phyloP scores from a whole-genome alignment of 2,113 vertebrate species.

The Egretta garzetta region DNA sequence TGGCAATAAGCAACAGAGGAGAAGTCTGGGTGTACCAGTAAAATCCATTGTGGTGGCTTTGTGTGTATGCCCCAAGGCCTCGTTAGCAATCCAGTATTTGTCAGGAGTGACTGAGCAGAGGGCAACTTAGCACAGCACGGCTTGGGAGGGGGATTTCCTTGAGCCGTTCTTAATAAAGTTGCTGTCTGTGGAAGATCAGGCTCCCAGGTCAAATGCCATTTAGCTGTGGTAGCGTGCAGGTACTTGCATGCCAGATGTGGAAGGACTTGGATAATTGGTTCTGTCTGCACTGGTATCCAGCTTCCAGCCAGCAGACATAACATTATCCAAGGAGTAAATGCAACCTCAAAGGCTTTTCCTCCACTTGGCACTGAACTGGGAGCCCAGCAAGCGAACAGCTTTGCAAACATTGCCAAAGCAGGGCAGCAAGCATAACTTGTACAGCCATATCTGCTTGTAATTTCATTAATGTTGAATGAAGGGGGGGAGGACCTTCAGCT shows the following conservation, averaged over 20 bases:
- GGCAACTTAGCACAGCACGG: not conserved
- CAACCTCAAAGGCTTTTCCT: slow-evolving; percentile 2
- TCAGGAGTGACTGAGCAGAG: not conserved
- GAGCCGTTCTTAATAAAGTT: slow-evolving; percentile 8
- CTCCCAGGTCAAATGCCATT: slow-evolving; percentile 22
- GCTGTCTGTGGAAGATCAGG: not conserved
- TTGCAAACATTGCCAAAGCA: not conserved
- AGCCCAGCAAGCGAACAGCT: not conserved
- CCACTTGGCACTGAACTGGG: not conserved
- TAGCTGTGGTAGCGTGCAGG: not conserved
- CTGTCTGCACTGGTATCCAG: not conserved
- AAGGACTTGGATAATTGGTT: slow-evolving; percentile 8
- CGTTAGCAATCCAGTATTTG: not conserved
- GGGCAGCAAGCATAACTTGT: not conserved
- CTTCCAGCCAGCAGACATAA: slow-evolving; percentile 29
- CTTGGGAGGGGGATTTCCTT: not conserved
- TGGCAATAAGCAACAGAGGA: not conserved
- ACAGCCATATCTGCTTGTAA: not conserved
- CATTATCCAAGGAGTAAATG: not conserved
- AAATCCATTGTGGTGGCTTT: not conserved
- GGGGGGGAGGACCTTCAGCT: not conserved
- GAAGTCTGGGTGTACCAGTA: not conserved
- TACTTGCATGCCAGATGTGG: not conserved
- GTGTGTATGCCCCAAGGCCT: not conserved
- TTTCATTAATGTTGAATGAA: not conserved